A percentile compares a stretch with the other conserved stretches of the same genome.
Conservation (phyloP, 1,140 invertebrate genomes). For the Zaprionus vittiger region DNA sequence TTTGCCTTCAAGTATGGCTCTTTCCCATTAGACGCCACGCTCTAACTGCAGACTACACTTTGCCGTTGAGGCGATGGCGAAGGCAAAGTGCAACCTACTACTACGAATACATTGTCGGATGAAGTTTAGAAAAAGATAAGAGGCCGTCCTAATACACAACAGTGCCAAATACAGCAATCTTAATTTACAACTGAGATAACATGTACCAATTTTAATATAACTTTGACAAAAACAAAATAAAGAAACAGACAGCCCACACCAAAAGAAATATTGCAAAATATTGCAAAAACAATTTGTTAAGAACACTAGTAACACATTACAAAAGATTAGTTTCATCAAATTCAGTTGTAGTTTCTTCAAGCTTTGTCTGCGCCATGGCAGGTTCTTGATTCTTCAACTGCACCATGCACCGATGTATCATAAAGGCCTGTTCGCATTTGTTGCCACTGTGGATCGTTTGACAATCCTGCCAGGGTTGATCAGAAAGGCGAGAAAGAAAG, state of each 20-base stretch:
- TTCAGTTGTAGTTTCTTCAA: background rate
- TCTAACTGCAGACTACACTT: conserved; percentile 6
- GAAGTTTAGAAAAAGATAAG: background rate
- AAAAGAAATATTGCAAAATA: background rate
- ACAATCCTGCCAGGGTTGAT: background rate
- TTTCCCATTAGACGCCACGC: conserved; percentile 29
- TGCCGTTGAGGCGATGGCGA: conserved; percentile 3
- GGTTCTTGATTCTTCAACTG: background rate
- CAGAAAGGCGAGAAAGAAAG: background rate
- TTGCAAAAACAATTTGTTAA: background rate
- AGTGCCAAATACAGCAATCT: background rate
- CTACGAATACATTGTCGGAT: conserved; percentile 10
- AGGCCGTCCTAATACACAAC: background rate
- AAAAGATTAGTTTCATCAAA: too few species aligned
- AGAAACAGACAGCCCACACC: background rate
- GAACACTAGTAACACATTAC: background rate
- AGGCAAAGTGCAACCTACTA: conserved; percentile 22
- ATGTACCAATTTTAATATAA: background rate
- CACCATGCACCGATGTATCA: background rate
- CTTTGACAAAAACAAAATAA: background rate
- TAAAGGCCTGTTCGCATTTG: background rate
- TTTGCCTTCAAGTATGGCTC: conserved; percentile 33
- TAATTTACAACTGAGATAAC: background rate
- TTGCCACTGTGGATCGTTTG: background rate
- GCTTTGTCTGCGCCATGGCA: background rate